phyloP scores from a whole-genome alignment of 64 coral and sea anemone genomes.

The Montipora sp. region DNA sequence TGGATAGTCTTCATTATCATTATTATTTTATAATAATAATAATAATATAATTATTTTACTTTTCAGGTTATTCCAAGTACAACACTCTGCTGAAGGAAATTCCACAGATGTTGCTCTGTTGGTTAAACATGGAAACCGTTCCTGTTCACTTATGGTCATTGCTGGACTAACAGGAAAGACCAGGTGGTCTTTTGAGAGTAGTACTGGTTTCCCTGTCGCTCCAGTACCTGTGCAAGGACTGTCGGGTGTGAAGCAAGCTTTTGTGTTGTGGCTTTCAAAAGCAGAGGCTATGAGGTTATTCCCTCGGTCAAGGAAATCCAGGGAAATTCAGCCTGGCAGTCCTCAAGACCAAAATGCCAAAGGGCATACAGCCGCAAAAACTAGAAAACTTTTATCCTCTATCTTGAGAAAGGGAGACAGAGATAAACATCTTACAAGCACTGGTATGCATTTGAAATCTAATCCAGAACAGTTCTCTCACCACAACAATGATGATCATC shows the following conservation, averaged over 20 bases:
- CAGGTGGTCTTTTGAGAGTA: slow-evolving; percentile 47
- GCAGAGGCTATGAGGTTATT: background rate
- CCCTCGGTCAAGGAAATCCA: background rate
- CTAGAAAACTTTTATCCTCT: background rate
- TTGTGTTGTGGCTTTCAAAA: slow-evolving; percentile 71
- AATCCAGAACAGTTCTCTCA: background rate
- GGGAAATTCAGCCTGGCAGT: background rate
- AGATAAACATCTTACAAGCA: background rate
- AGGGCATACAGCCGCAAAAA: background rate
- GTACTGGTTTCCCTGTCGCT: slow-evolving; percentile 15
- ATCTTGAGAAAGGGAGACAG: background rate
- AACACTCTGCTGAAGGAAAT: slow-evolving; percentile 15
- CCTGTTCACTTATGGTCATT: slow-evolving; percentile 43
- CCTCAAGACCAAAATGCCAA: background rate
- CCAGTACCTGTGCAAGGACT: slow-evolving; percentile 26
- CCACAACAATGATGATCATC: background rate
- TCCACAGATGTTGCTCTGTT: slow-evolving; percentile 43
- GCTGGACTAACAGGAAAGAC: slow-evolving; percentile 35
- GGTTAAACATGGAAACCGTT: slow-evolving; percentile 20
- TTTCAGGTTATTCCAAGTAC: slow-evolving; percentile 20
- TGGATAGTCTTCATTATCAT: too few relatives aligned
- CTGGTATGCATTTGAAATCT: background rate
- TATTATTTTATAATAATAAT: too few relatives aligned
- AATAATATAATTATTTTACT: background rate
- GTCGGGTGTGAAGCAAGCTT: background rate